phyloP scores from a whole-genome alignment of 2,888 invertebrate species.

The Phlogophora meticulosa region DNA sequence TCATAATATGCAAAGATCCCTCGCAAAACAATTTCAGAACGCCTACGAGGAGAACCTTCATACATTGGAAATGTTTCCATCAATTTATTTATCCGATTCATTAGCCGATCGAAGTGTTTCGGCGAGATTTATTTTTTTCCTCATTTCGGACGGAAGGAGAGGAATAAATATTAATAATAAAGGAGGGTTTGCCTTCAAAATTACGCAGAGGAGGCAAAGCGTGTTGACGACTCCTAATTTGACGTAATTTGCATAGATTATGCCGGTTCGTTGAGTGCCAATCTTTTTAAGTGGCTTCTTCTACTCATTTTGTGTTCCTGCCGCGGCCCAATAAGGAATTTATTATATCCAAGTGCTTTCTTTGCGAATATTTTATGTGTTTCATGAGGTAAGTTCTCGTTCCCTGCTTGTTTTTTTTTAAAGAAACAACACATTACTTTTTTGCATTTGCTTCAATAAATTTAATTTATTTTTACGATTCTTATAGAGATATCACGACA shows the following conservation, averaged over 20 bases:
- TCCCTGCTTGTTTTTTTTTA: conserved; percentile 66
- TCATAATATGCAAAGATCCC: conserved; percentile 19
- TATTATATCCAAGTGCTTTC: conserved; percentile 84
- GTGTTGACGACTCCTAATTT: conserved; percentile 91
- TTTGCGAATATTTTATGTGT: conserved; percentile 77
- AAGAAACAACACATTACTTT: conserved; percentile 53
- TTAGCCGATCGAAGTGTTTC: conserved; percentile 82
- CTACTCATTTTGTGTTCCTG: conserved; percentile 88
- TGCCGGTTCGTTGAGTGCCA: conserved; percentile 91
- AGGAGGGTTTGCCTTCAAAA: conserved; percentile 89
- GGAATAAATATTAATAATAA: conserved; percentile 91
- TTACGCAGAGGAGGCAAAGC: conserved; percentile 84
- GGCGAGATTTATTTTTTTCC: conserved; percentile 81
- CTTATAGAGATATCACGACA: neutral
- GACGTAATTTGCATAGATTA: conserved; percentile 91
- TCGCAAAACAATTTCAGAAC: neutral
- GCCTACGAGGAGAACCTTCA: conserved; percentile 14
- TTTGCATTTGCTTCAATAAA: conserved; percentile 19
- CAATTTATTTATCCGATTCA: conserved; percentile 84
- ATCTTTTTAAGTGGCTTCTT: conserved; percentile 91
- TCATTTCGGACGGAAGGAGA: conserved; percentile 82
- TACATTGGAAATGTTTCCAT: conserved; percentile 47
- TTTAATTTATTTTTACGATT: conserved; percentile 16
- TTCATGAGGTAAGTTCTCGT: conserved; percentile 71
- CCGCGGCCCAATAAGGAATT: conserved; percentile 85